A percentile compares a stretch with the other conserved stretches of the same genome.
phyloP scores from a whole-genome alignment of 2,113 vertebrate species.

The Himantopus leucocephalus region DNA sequence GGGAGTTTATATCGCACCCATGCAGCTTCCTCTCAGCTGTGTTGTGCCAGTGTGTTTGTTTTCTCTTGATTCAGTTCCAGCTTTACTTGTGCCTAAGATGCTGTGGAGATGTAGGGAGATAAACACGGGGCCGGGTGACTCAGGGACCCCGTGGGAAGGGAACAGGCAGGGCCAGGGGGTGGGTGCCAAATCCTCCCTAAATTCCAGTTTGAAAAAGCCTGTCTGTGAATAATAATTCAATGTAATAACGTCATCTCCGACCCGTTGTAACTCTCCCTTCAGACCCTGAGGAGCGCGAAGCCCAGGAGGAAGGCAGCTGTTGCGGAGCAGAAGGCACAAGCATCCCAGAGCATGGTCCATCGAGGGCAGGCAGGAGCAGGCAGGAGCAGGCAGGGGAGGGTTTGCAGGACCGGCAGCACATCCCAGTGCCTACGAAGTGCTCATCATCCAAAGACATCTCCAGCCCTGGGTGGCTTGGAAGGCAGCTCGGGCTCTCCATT shows the following conservation, averaged over 20 bases:
- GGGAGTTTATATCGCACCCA: background rate
- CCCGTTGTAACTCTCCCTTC: background rate
- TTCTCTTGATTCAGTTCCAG: background rate
- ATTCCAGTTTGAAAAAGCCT: background rate
- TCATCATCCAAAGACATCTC: background rate
- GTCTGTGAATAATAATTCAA: background rate
- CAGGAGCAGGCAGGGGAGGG: background rate
- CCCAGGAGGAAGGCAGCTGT: background rate
- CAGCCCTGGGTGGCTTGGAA: accelerated
- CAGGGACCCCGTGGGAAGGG: background rate
- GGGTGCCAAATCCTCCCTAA: background rate
- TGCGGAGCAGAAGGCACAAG: background rate
- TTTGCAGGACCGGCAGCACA: background rate
- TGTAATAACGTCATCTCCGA: background rate
- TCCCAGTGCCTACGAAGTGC: accelerated
- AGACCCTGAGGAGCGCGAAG: background rate
- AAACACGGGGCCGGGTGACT: background rate
- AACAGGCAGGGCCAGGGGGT: background rate
- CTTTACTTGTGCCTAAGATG: background rate
- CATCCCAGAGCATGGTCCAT: accelerated
- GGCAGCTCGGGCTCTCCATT: accelerated
- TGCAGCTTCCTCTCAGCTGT: background rate
- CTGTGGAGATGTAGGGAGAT: background rate
- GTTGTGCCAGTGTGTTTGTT: background rate
- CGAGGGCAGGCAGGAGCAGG: background rate